These are phyloP conservation scores for Butorides virescens DNA, from an alignment of 2,113 vertebrate species.

Conservation along the genomic window DNA sequence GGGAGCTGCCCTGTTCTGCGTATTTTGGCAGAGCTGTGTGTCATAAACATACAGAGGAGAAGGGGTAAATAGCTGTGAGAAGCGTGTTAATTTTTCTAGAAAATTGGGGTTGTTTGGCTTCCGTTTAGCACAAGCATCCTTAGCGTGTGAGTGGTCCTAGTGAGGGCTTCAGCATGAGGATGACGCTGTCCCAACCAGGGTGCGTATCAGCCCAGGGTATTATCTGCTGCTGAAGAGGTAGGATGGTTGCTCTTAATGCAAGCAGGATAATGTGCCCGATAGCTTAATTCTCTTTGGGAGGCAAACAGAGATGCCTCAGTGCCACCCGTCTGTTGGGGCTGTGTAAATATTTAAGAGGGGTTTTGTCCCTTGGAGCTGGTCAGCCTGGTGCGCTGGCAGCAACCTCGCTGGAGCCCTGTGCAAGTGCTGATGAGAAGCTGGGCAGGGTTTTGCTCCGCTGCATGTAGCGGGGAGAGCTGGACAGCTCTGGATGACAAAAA, in stretches of 20 bases:
- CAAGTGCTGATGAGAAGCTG: neutral
- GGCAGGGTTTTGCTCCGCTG: neutral
- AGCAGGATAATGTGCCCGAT: neutral
- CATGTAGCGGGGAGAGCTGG: neutral
- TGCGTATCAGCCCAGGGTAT: neutral
- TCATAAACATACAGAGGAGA: neutral
- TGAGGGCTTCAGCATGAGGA: neutral
- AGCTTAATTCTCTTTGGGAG: neutral
- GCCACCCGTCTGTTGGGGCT: neutral
- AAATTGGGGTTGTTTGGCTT: neutral
- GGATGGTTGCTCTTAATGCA: rapidly evolving
- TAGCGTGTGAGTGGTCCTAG: neutral
- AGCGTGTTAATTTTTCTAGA: neutral
- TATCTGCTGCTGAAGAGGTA: neutral
- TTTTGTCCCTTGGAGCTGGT: neutral
- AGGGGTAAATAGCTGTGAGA: neutral
- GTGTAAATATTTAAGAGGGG: neutral
- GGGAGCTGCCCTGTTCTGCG: rapidly evolving
- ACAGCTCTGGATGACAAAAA: neutral
- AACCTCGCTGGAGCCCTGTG: neutral
- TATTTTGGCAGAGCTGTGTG: neutral
- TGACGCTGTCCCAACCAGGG: neutral
- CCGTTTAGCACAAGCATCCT: neutral
- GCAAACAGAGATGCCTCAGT: neutral
- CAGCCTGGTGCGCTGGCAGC: neutral